Base-by-base conservation (phyloP, 1,140 invertebrate species). In the Metaphire vulgaris region DNA sequence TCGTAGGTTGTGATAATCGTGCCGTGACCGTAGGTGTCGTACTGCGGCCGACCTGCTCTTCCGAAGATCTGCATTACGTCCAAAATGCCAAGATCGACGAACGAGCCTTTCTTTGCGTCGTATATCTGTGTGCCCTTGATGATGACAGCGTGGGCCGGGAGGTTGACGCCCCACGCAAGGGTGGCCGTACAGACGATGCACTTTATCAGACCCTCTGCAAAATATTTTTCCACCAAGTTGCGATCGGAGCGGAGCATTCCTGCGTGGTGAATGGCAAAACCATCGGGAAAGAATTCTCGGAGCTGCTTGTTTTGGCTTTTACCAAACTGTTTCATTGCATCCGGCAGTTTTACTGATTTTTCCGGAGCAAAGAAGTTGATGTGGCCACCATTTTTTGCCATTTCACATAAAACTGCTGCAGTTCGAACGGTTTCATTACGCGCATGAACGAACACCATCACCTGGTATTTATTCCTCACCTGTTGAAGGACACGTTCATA, bases 21-120 rank as follows among this genome's bases (percentile, higher is more conserved):
- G 28, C 95, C 98, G 75, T 97, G 92, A 28, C 98, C 88, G 78
- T 83, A 86, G 56, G 81, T 86, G 76, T 99, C 96, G 83, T 82
- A 89, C 83, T 90, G 89, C 0, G 97, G 97, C 33, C 91, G 89
- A 64, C 98, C 98, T 29, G 98, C 98, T 69, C 98, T 90, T 74
- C 98, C 98, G 88, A 99, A 99, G 78, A 99, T 99, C 90, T 99
- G 98, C 76, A 98, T 88, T 12, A 99, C 97, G 87, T 99, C 98
- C 64, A 99, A 87, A 81, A 99, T 97, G 75, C 94, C 94, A 12
- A 99, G 87, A 85, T 99, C 96, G 0, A 98, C 91, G 87, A 97
- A 98, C 0, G 91, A 89, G 0, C 97, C 96, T 80, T 93, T 93
- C 81, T 96, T 95, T 26, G 96, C 91, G 88, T 99, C 95, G 86